Evolutionary conservation across 2,888 invertebrate species (phyloP), one percentile per base, ranked within the genome.

Genomic region (Amphipyra berbera): DNA sequence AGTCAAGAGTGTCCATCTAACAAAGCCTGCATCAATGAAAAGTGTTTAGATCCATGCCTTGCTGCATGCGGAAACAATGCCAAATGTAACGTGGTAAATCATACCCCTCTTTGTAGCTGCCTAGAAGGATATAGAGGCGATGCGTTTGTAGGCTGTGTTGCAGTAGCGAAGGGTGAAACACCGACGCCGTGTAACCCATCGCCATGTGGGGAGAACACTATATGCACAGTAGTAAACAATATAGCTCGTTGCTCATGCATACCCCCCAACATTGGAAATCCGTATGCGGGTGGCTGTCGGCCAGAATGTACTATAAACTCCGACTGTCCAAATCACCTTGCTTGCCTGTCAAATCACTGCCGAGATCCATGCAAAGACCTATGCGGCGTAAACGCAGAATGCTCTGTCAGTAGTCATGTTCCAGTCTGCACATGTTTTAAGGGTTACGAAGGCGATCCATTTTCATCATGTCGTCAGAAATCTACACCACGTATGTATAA

Each of bases 261-360:
- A 83, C 97, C 98, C 61, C 98, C 98, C 4, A 98, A 98, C 82
- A 96, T 97, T 68, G 98, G 98, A 8, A 97, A 98, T 92, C 98
- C 98, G 5, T 98, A 98, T 84, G 96, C 96, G 13, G 97, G 97
- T 14, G 98, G 98, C 37, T 98, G 98, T 83, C 95, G 97, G 69
- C 98, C 98, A 2, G 98, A 98, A 91, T 98, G 98, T 88, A 96
- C 97, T 10, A 96, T 96, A 72, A 98, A 97, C 87, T 96, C 97
- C 0, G 98, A 98, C 82, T 98, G 98, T 86, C 95, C 97, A 6
- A 96, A 96, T 74, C 95, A 97, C 81, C 91, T 97, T 68, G 96
- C 98, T 40, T 98, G 98, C 86, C 95, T 98, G 47, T 97, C 97
- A 61, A 97, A 97, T 82, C 97, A 98, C 85, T 98, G 98, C 78